Conservation (phyloP, 2,113 vertebrate species). For the Crotalus viridis region DNA sequence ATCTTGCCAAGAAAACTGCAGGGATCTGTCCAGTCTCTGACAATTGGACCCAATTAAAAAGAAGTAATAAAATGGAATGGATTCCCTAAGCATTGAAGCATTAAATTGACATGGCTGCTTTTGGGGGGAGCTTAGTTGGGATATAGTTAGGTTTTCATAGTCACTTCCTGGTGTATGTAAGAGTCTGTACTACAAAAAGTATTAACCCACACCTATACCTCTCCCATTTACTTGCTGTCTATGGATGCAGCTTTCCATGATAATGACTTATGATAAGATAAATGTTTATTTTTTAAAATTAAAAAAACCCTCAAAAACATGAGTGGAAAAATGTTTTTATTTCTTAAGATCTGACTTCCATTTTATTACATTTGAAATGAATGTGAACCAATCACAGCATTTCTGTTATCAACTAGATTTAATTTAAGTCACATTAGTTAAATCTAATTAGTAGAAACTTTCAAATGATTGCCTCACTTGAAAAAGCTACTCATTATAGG, state of each 20-base stretch:
- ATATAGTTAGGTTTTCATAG: neutral
- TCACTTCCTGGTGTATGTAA: neutral
- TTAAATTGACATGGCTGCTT: neutral
- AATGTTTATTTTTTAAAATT: neutral
- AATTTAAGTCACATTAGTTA: neutral
- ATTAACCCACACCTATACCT: neutral
- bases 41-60: neutral
- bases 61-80: neutral
- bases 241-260: neutral
- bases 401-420: neutral
- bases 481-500: neutral
- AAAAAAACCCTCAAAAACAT: fast-evolving
- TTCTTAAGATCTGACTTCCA: neutral
- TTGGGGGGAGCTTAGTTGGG: neutral
- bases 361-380: neutral
- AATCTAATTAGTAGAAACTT: neutral
- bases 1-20: neutral
- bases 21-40: neutral
- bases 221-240: neutral
- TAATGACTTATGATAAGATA: neutral
- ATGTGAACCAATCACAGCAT: neutral
- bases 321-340: too few relatives aligned
- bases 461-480: neutral
- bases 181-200: neutral
- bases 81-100: neutral